These are phyloP conservation scores for Echeneis naucrates DNA, from an alignment of 2,797 vertebrate species.

Conservation along the genomic window DNA sequence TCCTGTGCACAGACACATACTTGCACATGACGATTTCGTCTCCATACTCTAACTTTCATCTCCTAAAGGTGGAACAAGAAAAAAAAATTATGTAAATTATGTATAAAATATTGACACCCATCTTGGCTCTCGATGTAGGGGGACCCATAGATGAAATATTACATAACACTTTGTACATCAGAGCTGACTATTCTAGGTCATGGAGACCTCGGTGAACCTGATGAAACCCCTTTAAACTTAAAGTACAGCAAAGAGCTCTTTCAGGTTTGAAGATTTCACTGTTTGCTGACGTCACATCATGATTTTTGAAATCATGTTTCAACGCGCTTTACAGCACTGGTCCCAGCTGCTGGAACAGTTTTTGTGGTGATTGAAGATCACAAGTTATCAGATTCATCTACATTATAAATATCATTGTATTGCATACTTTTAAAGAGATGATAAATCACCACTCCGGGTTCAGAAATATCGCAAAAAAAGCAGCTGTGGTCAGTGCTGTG, in stretches of 20 bases:
- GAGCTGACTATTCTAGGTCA: slow-evolving; percentile 15
- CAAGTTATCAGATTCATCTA: too few relatives aligned
- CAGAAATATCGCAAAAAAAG: too few relatives aligned
- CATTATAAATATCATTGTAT: neutral
- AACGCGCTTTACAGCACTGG: neutral
- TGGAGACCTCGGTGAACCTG: slow-evolving; percentile 35
- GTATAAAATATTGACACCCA: slow-evolving; percentile 39
- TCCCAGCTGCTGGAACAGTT: neutral
- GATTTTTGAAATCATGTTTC: neutral
- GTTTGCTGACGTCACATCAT: neutral
- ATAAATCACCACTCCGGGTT: too few relatives aligned
- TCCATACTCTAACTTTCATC: slow-evolving; percentile 1
- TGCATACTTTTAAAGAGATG: neutral
- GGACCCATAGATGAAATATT: slow-evolving; percentile 45
- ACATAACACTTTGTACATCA: slow-evolving; percentile 37
- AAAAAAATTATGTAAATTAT: slow-evolving; percentile 48
- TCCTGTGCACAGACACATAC: slow-evolving; percentile 8
- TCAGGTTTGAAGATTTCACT: neutral
- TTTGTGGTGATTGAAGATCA: too few relatives aligned
- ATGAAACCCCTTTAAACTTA: slow-evolving; percentile 39
- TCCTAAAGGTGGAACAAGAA: slow-evolving; percentile 23
- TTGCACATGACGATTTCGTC: neutral
- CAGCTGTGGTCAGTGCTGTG: too few relatives aligned
- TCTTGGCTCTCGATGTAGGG: slow-evolving; percentile 27
- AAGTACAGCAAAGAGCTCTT: neutral